Conservation (phyloP, 1,140 invertebrate species). For the Heliconius hewitsoni region DNA sequence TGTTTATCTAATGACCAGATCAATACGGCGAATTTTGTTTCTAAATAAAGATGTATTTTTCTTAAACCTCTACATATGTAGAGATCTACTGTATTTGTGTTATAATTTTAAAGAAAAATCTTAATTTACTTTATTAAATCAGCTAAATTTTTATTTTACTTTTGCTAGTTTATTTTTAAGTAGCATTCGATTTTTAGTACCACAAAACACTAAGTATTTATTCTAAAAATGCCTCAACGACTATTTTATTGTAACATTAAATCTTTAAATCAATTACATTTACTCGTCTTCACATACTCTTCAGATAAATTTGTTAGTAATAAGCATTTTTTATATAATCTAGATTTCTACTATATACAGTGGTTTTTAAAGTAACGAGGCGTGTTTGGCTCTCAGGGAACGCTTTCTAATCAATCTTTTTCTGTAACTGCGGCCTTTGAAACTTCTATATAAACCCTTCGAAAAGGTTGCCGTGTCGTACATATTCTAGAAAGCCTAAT, state of each 20-base stretch:
- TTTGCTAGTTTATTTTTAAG: neutral
- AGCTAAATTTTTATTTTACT: neutral
- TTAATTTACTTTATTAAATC: neutral
- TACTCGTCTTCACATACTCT: too few species aligned
- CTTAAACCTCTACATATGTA: too few species aligned
- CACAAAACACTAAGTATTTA: too few species aligned
- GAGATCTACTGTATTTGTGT: neutral
- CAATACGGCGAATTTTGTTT: neutral
- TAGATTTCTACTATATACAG: too few species aligned
- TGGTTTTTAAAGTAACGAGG: neutral
- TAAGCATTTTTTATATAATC: too few species aligned
- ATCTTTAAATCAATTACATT: too few species aligned
- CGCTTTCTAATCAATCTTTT: neutral
- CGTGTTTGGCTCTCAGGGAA: neutral
- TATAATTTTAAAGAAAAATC: neutral
- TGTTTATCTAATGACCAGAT: constrained; percentile 10
- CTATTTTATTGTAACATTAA: too few species aligned
- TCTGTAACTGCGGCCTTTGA: neutral
- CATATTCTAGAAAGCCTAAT: neutral
- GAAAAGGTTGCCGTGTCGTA: neutral
- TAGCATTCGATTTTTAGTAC: too few species aligned
- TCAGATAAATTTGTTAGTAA: too few species aligned
- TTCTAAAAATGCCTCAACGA: too few species aligned
- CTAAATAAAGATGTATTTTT: neutral
- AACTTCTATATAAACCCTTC: neutral